Evolutionary conservation across 2,888 invertebrate species (phyloP), one percentile per base, ranked within the genome.

Genomic region (Apoderus coryli): DNA sequence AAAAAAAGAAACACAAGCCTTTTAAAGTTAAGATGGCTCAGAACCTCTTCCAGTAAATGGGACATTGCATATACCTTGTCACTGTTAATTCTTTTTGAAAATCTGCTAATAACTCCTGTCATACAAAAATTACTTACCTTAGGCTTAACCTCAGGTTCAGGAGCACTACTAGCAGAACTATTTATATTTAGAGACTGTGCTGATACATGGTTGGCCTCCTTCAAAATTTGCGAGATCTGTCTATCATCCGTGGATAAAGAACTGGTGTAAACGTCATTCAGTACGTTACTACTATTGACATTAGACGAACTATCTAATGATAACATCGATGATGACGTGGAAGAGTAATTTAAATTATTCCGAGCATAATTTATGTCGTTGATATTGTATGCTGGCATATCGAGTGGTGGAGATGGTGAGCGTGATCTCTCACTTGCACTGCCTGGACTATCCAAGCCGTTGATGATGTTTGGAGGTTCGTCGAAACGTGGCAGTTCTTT

Each of bases 171-270:
- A 25, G 25, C 29, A 22, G 32, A 29, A 10, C 25, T 27, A 22
- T 40, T 35, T 25, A 33, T 33, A 15, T 19, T 41, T 42, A 27
- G 42, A n/a, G n/a, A n/a, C n/a, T n/a, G n/a, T n/a, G n/a, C n/a
- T n/a, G n/a, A n/a, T n/a, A n/a, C n/a, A n/a, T n/a, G n/a, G 31
- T 47, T 48, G 5, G 52, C 54, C 41, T 56, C 55, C 43, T 55
- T 55, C 24, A 56, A 35, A 32, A 56, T 56, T 34, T 54, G 54
- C 10, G 55, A 56, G 31, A 56, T 56, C 40, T 52, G 49, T 30
- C 48, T 49, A 34, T 53, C 48, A 25, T 48, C 50, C 25, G 48
- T 36, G 2, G 42, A 31, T 5, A 45, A 41, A 24, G 44, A 37
- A 35, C 39, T 43, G 32, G 46, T 39, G 36, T 47, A 43, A 33